Base-by-base conservation (phyloP, 2,888 invertebrate species). In the Prosopocoilus inquinatus region DNA sequence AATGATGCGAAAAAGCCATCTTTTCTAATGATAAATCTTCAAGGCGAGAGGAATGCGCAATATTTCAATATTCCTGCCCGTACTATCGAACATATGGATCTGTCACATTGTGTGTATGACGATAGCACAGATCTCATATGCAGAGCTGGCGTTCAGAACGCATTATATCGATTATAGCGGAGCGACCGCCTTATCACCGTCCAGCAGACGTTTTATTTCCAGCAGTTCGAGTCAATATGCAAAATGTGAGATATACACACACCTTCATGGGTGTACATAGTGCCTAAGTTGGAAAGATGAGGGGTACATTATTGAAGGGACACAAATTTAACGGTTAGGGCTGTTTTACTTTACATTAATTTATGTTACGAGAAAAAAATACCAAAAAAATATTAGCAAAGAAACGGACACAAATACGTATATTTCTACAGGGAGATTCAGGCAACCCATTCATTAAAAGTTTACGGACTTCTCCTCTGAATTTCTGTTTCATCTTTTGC, bases 161-260 rank as follows among this genome's bases (percentile, higher is more conserved):
- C 63, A 65, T 62, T 63, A 64, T 67, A 70, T 70, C 69, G 70
- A 70, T 70, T 69, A 64, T 57, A 59, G 61, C 52, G 50, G 52
- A 60, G 61, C 67, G 65, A 67, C 68, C 53, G 64, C 65, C 72
- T 73, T 73, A 73, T 73, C 72, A 63, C 66, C 67, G 71, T 68
- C 71, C 71, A 69, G 70, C 72, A 73, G 72, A 68, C 66, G 66
- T 67, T 66, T 65, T 65, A 67, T 66, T 62, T 63, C 66, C 65
- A 64, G 20, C 5, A 28, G 20, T 65, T 62, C 63, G 64, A 69
- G 68, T 68, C 69, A 68, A 68, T 69, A 69, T 69, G 68, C 67
- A 68, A 68, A 69, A 69, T 64, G 64, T 61, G 58, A 54, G 59
- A 54, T 56, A 54, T 44, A 53, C 39, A 51, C 45, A 38, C 45